Percentiles rank a stretch among this genome's conserved stretches.
Conservation (phyloP, 2,888 invertebrate genomes). For the Nebria brevicollis region DNA sequence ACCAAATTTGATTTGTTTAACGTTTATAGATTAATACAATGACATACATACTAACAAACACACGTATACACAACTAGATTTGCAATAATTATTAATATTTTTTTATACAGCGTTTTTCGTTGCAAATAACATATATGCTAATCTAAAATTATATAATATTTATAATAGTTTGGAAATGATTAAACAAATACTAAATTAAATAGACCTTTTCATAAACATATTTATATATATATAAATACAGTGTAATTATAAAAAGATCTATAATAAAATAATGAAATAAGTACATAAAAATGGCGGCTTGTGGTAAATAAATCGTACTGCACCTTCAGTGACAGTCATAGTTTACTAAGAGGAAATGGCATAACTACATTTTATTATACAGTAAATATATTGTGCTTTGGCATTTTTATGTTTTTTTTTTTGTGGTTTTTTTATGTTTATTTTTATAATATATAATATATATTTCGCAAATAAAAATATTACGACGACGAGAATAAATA, state of each 20-base stretch:
- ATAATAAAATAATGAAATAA: background rate
- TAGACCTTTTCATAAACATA: background rate
- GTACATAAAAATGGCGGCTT: slow-evolving; percentile 20
- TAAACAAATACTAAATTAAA: background rate
- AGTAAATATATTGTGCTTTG: slow-evolving; percentile 42
- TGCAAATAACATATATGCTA: background rate
- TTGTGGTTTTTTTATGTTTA: background rate
- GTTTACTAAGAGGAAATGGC: background rate
- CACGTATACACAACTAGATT: background rate
- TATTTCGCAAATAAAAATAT: slow-evolving; percentile 35
- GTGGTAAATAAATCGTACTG: slow-evolving; percentile 45
- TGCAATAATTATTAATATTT: background rate
- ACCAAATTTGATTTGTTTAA: slow-evolving; percentile 1
- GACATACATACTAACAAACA: background rate
- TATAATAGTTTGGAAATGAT: background rate
- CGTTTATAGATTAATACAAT: background rate
- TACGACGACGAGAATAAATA: slow-evolving; percentile 32
- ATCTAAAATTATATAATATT: background rate
- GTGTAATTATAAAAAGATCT: background rate
- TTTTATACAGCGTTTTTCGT: background rate
- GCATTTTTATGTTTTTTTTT: slow-evolving; percentile 24
- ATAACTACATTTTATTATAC: slow-evolving; percentile 25
- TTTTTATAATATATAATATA: background rate
- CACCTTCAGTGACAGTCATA: slow-evolving; percentile 16
- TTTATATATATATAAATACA: background rate